Conservation (phyloP, 2,797 vertebrate genomes). For the Zenarchopterus dispar region DNA sequence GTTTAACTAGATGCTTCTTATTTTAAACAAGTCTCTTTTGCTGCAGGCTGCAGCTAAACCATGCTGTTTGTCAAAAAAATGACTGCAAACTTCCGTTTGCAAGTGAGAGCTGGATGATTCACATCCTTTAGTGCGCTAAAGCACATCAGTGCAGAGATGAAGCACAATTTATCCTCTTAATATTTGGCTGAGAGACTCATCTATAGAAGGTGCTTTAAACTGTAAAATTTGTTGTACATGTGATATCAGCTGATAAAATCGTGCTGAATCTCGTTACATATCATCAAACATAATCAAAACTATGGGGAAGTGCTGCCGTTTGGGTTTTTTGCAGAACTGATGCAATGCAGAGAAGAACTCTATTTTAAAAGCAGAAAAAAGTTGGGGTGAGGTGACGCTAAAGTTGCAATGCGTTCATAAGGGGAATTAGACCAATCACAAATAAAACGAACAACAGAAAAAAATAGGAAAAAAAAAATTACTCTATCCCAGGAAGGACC, state of each 20-base stretch:
- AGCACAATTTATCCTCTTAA: slow-evolving; percentile 10
- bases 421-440: background rate
- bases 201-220: background rate
- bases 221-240: background rate
- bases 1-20: background rate
- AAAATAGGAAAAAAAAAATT: background rate
- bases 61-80: slow-evolving; percentile 18
- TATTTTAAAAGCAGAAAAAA: slow-evolving; percentile 2
- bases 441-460: slow-evolving; percentile 10
- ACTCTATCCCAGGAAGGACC: slow-evolving; percentile 54
- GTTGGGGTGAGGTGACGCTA: background rate
- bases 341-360: slow-evolving; percentile 51
- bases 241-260: background rate
- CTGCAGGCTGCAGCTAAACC: background rate
- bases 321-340: slow-evolving; percentile 32
- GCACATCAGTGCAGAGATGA: slow-evolving; percentile 21
- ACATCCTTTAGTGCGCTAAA: slow-evolving; percentile 51
- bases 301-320: slow-evolving; percentile 61
- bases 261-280: background rate
- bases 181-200: background rate
- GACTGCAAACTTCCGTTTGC: slow-evolving; percentile 66
- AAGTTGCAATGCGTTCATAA: background rate
- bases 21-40: background rate
- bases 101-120: slow-evolving; percentile 46
- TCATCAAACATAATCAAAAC: slow-evolving; percentile 1